Percentiles rank a stretch among this genome's conserved stretches.
Conservation (phyloP, 2,113 vertebrate species). For the Hucho hucho region DNA sequence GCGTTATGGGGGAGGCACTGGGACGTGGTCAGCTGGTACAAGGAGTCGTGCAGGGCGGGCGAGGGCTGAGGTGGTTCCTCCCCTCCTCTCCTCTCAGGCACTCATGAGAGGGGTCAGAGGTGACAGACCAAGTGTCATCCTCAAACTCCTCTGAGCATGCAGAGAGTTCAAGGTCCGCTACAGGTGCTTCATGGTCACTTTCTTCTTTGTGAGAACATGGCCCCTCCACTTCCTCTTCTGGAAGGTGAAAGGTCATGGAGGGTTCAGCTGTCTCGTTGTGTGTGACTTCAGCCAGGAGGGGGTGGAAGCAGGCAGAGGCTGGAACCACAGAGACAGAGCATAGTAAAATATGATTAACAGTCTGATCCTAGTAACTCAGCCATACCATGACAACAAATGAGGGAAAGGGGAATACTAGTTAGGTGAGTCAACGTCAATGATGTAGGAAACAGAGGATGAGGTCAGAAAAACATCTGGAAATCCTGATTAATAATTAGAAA, state of each 20-base stretch:
- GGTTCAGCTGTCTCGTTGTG: constrained; percentile 52
- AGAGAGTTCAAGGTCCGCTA: background rate
- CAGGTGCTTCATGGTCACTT: background rate
- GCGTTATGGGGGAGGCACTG: constrained; percentile 44
- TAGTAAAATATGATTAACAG: background rate
- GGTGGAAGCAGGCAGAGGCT: constrained; percentile 72
- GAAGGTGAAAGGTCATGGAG: constrained; percentile 51
- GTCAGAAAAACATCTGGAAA: background rate
- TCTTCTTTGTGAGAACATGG: background rate
- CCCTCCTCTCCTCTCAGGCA: constrained; percentile 29
- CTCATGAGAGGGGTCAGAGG: constrained; percentile 50
- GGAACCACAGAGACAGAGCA: constrained; percentile 3
- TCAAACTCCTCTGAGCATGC: background rate
- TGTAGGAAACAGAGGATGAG: background rate
- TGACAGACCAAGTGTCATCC: background rate
- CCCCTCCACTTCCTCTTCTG: constrained; percentile 1
- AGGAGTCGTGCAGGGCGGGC: constrained; percentile 38
- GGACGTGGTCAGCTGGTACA: constrained; percentile 53
- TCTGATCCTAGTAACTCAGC: no score
- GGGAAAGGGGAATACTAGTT: background rate
- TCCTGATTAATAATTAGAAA: no score
- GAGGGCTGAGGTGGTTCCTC: constrained; percentile 10
- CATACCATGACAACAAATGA: no score
- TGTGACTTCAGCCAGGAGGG: constrained; percentile 68
- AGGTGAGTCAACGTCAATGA: background rate